These are phyloP conservation scores for Hucho hucho DNA, from an alignment of 2,113 vertebrate species.

Conservation along the genomic window DNA sequence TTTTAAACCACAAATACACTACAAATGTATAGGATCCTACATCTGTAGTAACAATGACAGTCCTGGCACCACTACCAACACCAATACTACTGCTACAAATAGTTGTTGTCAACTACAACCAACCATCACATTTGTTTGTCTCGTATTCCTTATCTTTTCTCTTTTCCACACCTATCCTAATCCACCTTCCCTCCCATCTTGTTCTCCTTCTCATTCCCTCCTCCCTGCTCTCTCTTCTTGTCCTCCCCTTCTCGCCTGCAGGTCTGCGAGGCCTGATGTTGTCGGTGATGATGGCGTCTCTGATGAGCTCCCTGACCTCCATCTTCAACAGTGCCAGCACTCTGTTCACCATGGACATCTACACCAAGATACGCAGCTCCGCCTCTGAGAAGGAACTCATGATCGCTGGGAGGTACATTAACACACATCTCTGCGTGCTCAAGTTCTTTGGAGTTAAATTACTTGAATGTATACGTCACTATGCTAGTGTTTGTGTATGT, in stretches of 20 bases:
- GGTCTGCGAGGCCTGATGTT: conserved; percentile 93
- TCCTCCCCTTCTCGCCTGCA: conserved; percentile 27
- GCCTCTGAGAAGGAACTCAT: conserved; percentile 88
- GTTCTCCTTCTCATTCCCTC: too few relatives aligned
- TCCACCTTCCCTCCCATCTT: too few relatives aligned
- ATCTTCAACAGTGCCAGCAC: conserved; percentile 97
- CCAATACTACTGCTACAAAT: too few relatives aligned
- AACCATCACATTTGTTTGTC: not conserved
- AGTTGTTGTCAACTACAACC: not conserved
- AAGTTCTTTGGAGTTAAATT: not conserved
- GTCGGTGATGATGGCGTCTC: conserved; percentile 93
- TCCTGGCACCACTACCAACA: too few relatives aligned
- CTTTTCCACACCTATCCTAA: not conserved
- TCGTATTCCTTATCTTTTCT: not conserved
- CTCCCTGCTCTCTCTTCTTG: too few relatives aligned
- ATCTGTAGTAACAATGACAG: too few relatives aligned
- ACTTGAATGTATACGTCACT: not conserved
- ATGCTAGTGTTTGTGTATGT: not conserved
- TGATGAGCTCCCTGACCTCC: conserved; percentile 97
- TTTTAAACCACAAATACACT: too few relatives aligned
- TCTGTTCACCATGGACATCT: conserved; percentile 96
- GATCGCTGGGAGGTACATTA: conserved; percentile 86
- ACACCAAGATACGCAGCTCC: conserved; percentile 78
- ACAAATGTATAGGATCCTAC: too few relatives aligned
- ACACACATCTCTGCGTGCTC: not conserved